Evolutionary conservation across 1,140 invertebrate species (phyloP).

Genomic region (Pseudomyrmex gracilis): DNA sequence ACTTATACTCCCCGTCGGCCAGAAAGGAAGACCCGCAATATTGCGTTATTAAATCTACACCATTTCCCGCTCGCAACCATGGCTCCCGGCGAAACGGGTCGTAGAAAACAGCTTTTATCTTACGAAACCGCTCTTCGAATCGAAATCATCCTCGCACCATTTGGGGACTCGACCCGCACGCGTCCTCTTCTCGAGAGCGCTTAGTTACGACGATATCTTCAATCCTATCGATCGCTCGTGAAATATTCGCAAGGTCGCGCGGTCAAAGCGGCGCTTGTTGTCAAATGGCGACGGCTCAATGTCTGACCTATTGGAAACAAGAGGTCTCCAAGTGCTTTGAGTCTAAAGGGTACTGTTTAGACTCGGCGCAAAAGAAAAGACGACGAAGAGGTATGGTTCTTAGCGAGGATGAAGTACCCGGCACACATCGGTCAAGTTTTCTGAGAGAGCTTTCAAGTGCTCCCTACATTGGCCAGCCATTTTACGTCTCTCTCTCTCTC

Average conservation of each 20-base stretch:
- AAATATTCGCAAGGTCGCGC: background rate
- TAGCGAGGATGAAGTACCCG: conserved; percentile 80
- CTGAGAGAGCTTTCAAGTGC: conserved; percentile 78
- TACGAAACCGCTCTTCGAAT: conserved; percentile 18
- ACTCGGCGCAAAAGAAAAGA: conserved; percentile 71
- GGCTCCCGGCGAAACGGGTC: background rate
- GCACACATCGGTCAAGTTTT: conserved; percentile 76
- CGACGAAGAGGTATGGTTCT: conserved; percentile 78
- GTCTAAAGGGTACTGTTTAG: conserved; percentile 70
- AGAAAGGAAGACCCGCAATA: conserved; percentile 25
- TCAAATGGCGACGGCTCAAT: conserved; percentile 19
- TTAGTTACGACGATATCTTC: conserved; percentile 4
- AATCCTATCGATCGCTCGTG: background rate
- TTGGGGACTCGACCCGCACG: background rate
- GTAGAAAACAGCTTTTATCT: conserved; percentile 42
- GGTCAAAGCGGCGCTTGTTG: background rate
- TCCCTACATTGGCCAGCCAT: conserved; percentile 38
- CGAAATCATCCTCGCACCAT: conserved; percentile 22
- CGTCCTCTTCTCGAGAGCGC: background rate
- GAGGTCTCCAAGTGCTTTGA: conserved; percentile 64
- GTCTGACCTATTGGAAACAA: conserved; percentile 74
- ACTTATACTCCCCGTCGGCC: background rate
- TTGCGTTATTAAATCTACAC: conserved; percentile 60
- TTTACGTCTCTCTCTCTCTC: conserved; percentile 26
- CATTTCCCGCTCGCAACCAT: conserved; percentile 8